A percentile compares a stretch with the other conserved stretches of the same genome.
Evolutionary conservation across 1,140 invertebrate genomes (phyloP).

Genomic region (Drosophila gunungcola): DNA sequence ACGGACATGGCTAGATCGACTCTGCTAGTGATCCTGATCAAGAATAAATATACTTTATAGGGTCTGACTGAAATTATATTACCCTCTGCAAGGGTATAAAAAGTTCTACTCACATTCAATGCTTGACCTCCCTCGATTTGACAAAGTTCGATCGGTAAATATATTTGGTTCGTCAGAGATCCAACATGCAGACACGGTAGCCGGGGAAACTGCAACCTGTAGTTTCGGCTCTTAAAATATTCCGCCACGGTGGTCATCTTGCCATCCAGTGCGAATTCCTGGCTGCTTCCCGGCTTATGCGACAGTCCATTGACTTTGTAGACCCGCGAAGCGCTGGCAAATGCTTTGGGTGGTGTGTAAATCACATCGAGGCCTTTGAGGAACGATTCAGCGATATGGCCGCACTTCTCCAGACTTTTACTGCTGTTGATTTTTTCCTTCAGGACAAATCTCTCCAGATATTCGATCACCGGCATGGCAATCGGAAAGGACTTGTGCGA

Average conservation of each 20-base stretch:
- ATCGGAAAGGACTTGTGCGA: slow-evolving; percentile 89
- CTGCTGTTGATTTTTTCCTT: not conserved
- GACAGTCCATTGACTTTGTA: slow-evolving; percentile 86
- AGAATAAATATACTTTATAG: too few relatives aligned
- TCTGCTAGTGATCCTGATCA: too few relatives aligned
- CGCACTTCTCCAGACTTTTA: not conserved
- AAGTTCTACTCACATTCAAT: slow-evolving; percentile 62
- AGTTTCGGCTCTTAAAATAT: slow-evolving; percentile 85
- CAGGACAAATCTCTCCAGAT: slow-evolving; percentile 51
- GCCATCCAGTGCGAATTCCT: slow-evolving; percentile 78
- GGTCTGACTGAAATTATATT: too few relatives aligned
- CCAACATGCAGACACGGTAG: slow-evolving; percentile 88
- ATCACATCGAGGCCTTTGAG: slow-evolving; percentile 61
- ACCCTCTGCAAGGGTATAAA: too few relatives aligned
- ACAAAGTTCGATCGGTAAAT: slow-evolving; percentile 88
- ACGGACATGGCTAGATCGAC: too few relatives aligned
- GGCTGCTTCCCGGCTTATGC: slow-evolving; percentile 43
- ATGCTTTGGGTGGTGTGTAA: slow-evolving; percentile 63
- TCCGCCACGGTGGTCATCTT: slow-evolving; percentile 81
- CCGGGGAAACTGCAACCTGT: slow-evolving; percentile 85
- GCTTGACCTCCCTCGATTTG: slow-evolving; percentile 87
- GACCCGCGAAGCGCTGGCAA: slow-evolving; percentile 54
- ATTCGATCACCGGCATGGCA: slow-evolving; percentile 85
- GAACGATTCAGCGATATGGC: slow-evolving; percentile 19
- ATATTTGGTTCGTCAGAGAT: slow-evolving; percentile 85